Conservation (phyloP, 2,797 vertebrate genomes). For the Falco naumanni region DNA sequence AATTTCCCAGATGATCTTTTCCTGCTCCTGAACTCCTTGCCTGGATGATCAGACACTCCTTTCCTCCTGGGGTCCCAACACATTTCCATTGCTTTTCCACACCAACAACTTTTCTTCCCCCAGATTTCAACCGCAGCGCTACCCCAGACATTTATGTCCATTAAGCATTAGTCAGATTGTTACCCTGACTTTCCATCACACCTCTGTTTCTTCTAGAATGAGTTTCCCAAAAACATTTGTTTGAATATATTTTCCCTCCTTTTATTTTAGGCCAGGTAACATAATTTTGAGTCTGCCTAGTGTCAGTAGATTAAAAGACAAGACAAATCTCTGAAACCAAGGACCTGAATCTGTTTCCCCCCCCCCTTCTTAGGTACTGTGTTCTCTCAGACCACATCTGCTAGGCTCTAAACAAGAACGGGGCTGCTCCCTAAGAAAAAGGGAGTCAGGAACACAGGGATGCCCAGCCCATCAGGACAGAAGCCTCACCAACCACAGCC, state of each 20-base stretch:
- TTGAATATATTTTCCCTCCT: not conserved
- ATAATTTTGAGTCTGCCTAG: not conserved
- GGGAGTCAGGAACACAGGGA: not conserved
- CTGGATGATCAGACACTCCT: not conserved
- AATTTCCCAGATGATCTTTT: not conserved
- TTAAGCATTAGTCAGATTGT: not conserved
- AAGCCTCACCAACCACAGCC: not conserved
- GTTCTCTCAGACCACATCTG: not conserved
- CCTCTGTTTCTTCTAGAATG: not conserved
- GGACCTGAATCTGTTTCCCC: not conserved
- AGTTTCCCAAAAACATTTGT: not conserved
- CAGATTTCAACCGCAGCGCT: not conserved
- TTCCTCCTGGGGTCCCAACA: not conserved
- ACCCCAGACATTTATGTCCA: not conserved
- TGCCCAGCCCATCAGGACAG: not conserved
- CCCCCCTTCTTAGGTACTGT: not conserved
- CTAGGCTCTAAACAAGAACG: not conserved
- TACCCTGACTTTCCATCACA: not conserved
- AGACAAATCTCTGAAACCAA: not conserved
- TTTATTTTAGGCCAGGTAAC: not conserved
- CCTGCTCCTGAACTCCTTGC: not conserved
- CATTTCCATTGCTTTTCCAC: not conserved
- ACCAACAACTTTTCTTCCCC: not conserved
- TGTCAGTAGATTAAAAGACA: not conserved
- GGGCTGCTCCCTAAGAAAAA: not conserved